Base-by-base conservation (phyloP, 2,797 vertebrate genomes). In the Lithobates sylvaticus region DNA sequence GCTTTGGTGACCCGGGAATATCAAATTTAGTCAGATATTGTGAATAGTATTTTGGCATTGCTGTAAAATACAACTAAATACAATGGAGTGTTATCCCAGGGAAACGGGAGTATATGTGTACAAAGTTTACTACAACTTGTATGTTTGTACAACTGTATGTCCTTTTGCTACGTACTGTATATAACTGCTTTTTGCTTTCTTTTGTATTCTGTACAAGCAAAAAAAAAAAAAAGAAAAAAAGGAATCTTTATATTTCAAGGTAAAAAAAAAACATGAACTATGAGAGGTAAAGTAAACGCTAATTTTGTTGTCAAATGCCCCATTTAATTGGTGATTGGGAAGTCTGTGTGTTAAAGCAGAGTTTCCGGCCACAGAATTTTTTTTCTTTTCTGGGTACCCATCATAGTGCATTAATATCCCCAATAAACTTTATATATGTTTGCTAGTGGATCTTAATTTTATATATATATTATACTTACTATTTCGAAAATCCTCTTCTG, bases 101-200 rank as follows among this genome's bases (percentile, higher is more conserved):
- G 54, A 61, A 61, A 61, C 21, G n/a, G 54, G 21, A 61, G 61
- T 65, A 26, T 78, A 26, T 3, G 42, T 78, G 39, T 68, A 42
- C 34, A 65, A 9, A 10, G 27, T 29, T 9, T 42, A 70, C 18
- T 23, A 69, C 10, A 69, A 47, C 29, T 70, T 80, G 18, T 34
- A 42, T 29, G 1, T 29, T 26, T 50, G 39, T 39, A 39, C 39
- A 39, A 39, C 39, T 39, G 39, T 39, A 39, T 39, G 44, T 70
- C 64, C 54, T 80, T 50, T 13, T 54, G 42, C 47, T 71, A 69
- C 47, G 26, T 54, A 81, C 47, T 71, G 29, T 47, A 71, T 71
- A 54, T 7, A 50, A 47, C 29, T 54, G 32, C 44, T 70, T 80
- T 4, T 58, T 23, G 2, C 65, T 29, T 58, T 34, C 27, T n/a